These are phyloP conservation scores for Baccha elongata DNA, from an alignment of 2,888 invertebrate species.

Conservation along the genomic window DNA sequence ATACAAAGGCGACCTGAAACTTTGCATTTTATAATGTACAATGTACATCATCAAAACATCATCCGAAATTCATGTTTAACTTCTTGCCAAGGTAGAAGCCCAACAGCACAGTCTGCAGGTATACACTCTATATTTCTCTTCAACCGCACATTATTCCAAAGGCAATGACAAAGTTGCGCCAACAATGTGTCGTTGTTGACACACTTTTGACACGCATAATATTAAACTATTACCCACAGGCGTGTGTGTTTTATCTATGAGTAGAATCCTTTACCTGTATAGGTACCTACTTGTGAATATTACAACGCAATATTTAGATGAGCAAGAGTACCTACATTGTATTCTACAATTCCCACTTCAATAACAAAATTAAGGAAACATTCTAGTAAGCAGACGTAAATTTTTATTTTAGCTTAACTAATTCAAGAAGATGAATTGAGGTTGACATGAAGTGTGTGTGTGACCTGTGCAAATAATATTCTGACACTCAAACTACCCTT, in stretches of 20 bases:
- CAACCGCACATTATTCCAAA: constrained; percentile 4
- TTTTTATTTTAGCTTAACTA: no score
- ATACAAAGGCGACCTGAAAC: neutral
- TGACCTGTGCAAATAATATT: no score
- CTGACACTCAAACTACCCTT: no score
- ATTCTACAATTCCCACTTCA: constrained; percentile 3
- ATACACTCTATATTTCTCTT: no score
- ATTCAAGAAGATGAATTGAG: neutral
- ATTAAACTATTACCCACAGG: constrained; percentile 57
- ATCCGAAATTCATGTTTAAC: constrained; percentile 29
- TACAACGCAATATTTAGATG: neutral
- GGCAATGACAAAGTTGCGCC: constrained; percentile 52
- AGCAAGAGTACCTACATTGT: neutral
- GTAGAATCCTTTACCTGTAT: no score
- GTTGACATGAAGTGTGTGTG: neutral
- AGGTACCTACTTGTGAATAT: no score
- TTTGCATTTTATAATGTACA: neutral
- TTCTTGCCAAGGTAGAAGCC: neutral
- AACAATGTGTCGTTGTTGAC: constrained; percentile 62
- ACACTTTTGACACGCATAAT: constrained; percentile 68
- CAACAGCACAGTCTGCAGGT: neutral
- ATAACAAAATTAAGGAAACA: constrained; percentile 5
- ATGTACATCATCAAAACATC: constrained; percentile 7
- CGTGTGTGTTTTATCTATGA: constrained; percentile 21
- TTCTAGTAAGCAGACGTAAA: neutral